Base-by-base conservation (phyloP, 2,888 invertebrate species). In the Meloe dianella region DNA sequence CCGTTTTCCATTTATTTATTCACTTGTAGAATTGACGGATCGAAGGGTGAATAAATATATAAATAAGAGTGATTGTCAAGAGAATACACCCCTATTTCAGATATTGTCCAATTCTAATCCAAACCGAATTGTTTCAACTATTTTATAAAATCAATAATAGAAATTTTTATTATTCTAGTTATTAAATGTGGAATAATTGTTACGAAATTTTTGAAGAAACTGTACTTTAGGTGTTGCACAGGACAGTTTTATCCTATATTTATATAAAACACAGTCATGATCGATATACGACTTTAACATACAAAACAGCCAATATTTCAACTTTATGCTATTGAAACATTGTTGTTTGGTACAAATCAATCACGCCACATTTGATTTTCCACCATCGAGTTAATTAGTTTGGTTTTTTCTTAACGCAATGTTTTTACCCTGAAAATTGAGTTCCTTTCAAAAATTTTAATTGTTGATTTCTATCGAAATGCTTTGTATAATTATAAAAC, bases 221-320 rank as follows among this genome's bases (percentile, higher is more conserved):
- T 51, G 47, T 51, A 51, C 47, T 22, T 20, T 51, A 51, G 47
- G 47, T 51, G 20, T 20, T 22, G 4, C 22, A 51, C 47, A 22
- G 47, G 20, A 7, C 6, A n/a, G n/a, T 22, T 51, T 22, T 22
- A 51, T 22, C 47, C 47, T 12, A 14, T 35, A 14, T 1, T n/a
- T 35, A 7, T 8, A 17, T 10, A 20, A n/a, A n/a, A n/a, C 22
- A 17, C 8, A 17, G 41, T 38, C 38, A 38, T 22, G 22, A 51
- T 51, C 47, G 47, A 51, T 51, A 51, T 51, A 22, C 47, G 41
- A 41, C 47, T 51, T 41, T 41, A 41, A 41, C 41, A 17, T 17
- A 51, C 20, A 47, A 47, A 38, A 38, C 38, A n/a, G 10, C 22
- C 47, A 51, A 51, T 22, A 51, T 20, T 51, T 22, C 20, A 51